Evolutionary conservation across 2,888 invertebrate species (phyloP).

Genomic region (Watsonalla binaria): DNA sequence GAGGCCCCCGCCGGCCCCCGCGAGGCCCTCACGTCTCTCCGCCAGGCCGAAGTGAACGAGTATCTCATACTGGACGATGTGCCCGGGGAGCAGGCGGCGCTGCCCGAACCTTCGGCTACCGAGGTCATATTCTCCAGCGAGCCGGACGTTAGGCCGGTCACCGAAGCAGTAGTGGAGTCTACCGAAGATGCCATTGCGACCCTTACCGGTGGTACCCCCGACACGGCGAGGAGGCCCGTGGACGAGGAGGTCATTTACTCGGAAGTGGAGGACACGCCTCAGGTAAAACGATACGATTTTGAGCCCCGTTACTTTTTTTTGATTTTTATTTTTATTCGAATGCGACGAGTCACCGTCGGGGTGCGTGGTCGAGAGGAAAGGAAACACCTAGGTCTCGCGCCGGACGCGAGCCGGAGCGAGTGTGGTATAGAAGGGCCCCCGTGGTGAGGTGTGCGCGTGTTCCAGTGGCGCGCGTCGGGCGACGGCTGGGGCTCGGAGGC

Average conservation of each 20-base stretch:
- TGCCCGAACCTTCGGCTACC: constrained; percentile 58
- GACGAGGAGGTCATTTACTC: constrained; percentile 60
- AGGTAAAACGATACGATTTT: constrained; percentile 43
- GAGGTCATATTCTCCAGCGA: constrained; percentile 13
- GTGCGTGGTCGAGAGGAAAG: too few relatives aligned
- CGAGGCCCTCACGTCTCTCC: constrained; percentile 25
- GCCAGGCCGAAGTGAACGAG: constrained; percentile 41
- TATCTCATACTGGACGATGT: constrained; percentile 56
- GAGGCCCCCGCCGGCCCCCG: constrained; percentile 35
- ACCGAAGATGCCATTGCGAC: not conserved
- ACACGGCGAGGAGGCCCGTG: constrained; percentile 8
- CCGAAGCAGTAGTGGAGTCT: not conserved
- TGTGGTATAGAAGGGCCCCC: too few relatives aligned
- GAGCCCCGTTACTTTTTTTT: not conserved
- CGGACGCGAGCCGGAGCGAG: not conserved
- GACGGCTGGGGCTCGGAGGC: constrained; percentile 17
- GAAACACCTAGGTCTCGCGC: too few relatives aligned
- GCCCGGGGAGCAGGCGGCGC: constrained; percentile 45
- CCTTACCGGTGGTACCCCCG: constrained; percentile 8
- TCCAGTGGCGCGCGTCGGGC: constrained; percentile 64
- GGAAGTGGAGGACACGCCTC: constrained; percentile 55
- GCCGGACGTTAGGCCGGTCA: not conserved
- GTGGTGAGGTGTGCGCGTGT: constrained; percentile 14
- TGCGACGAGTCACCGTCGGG: too few relatives aligned
- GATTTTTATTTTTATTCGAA: too few relatives aligned